These are phyloP conservation scores for Brachionus sp. DNA, from an alignment of 1,140 invertebrate genomes.

Conservation along the genomic window DNA sequence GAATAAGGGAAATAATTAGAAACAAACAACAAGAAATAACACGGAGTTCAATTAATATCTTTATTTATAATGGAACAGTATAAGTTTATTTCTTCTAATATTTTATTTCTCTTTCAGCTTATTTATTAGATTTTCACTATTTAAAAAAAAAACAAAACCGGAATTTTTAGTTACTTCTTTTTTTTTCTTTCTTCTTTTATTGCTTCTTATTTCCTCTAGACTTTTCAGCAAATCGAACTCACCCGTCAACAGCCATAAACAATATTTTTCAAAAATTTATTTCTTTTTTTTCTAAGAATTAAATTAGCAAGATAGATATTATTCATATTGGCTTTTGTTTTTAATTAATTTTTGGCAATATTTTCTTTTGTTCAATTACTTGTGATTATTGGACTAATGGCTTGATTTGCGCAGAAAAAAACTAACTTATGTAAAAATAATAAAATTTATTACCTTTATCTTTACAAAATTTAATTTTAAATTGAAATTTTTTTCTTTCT, in stretches of 20 bases:
- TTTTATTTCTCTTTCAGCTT: not conserved
- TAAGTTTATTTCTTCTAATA: not conserved
- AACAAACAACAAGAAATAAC: not conserved
- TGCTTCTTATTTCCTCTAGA: not conserved
- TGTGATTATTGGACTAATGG: not conserved
- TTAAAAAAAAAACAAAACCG: not conserved
- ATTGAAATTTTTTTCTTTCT: not conserved
- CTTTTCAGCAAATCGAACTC: not conserved
- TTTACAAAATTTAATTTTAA: not conserved
- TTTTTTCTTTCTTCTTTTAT: not conserved
- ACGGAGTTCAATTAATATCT: constrained; percentile 16
- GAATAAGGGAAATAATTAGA: constrained; percentile 40
- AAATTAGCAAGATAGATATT: not conserved
- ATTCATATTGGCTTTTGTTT: not conserved
- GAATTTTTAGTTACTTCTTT: not conserved
- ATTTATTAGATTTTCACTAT: not conserved
- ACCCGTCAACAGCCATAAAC: not conserved
- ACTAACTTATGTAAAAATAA: not conserved
- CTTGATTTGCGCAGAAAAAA: not conserved
- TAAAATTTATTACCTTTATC: not conserved
- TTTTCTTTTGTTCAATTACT: not conserved
- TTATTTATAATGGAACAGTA: constrained; percentile 17
- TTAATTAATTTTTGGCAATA: not conserved
- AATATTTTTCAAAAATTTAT: not conserved
- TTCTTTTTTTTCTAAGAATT: not conserved